These are phyloP conservation scores for Uromys caudimaculatus DNA, from an alignment of 2,797 vertebrate species.

Conservation along the genomic window DNA sequence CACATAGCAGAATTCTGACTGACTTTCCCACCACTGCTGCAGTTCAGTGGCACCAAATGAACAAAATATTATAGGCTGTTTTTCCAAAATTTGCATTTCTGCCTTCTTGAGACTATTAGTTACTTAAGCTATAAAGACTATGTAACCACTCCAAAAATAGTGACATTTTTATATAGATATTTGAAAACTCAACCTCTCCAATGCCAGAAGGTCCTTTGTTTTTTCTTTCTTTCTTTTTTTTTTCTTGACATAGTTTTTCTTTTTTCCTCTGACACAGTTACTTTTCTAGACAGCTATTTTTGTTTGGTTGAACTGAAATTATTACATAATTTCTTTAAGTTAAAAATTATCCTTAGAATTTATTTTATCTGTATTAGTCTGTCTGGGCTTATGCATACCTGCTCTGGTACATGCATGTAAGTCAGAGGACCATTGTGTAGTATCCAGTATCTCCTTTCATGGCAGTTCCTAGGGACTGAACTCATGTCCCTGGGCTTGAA, in stretches of 20 bases:
- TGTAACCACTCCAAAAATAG: not conserved
- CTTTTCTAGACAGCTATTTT: constrained; percentile 22
- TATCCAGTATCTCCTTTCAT: not conserved
- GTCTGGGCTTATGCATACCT: not conserved
- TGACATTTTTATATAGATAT: not conserved
- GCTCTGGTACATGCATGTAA: not conserved
- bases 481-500: not conserved
- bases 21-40: not conserved
- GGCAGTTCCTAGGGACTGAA: not conserved
- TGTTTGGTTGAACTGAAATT: constrained; percentile 44
- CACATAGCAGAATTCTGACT: not conserved
- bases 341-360: constrained; percentile 25
- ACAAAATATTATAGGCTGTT: constrained; percentile 3
- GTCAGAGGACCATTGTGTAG: not conserved
- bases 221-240: not conserved
- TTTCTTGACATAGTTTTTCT: not conserved
- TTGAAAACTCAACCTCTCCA: constrained; percentile 14
- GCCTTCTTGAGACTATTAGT: constrained; percentile 41
- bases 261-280: constrained; percentile 13
- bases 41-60: not conserved
- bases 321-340: not conserved
- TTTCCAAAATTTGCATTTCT: constrained; percentile 35
- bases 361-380: not conserved
- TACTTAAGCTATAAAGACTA: constrained; percentile 22
- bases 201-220: not conserved